Evolutionary conservation across 1,140 invertebrate genomes (phyloP).

Genomic region (Drosophila mojavensis): DNA sequence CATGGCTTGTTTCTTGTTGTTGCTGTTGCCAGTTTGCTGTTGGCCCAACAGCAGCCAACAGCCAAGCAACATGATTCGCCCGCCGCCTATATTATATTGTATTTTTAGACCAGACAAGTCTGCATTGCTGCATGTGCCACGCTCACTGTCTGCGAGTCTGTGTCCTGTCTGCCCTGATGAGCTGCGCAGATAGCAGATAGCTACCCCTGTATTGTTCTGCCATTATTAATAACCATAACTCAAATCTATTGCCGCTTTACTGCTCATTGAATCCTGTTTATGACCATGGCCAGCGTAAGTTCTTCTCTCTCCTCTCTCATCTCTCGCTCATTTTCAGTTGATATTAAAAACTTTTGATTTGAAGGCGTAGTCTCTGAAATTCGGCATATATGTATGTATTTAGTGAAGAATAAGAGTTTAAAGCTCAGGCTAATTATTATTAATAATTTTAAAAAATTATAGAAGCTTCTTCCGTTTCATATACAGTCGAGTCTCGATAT

Average conservation of each 20-base stretch:
- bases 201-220: conserved; percentile 28
- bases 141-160: conserved; percentile 21
- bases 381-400: too few relatives aligned
- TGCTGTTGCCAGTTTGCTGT: conserved; percentile 27
- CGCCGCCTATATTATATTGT: conserved; percentile 73
- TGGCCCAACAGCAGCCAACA: conserved; percentile 27
- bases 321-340: conserved; percentile 27
- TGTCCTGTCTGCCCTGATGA: conserved; percentile 2
- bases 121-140: conserved; percentile 74
- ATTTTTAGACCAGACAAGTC: conserved; percentile 73
- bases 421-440: too few relatives aligned
- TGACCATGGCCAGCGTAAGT: conserved; percentile 59
- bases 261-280: conserved; percentile 80
- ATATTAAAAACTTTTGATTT: conserved; percentile 49
- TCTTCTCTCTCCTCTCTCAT: conserved; percentile 28
- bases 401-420: too few relatives aligned
- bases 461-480: too few relatives aligned
- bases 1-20: conserved; percentile 48
- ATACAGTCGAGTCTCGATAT: too few relatives aligned
- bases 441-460: too few relatives aligned
- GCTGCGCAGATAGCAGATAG: conserved; percentile 1
- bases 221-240: conserved; percentile 82
- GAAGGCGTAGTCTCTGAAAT: not conserved
- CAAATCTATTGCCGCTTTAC: conserved; percentile 81
- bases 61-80: conserved; percentile 29